Evolutionary conservation across 2,888 invertebrate genomes (phyloP).

Genomic region (Eumerus sabulonum): DNA sequence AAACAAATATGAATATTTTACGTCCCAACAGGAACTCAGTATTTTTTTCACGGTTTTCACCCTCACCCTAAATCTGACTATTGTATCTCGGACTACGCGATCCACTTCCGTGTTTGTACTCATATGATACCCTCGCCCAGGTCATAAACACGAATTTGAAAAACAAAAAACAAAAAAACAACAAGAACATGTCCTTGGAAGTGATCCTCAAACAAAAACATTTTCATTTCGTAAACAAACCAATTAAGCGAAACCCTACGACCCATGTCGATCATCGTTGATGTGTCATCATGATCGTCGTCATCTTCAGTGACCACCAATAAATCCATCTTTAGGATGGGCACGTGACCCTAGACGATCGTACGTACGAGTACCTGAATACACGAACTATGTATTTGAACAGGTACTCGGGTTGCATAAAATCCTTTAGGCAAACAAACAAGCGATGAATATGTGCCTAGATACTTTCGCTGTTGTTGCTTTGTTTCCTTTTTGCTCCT

Average conservation of each 20-base stretch:
- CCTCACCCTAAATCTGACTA: constrained; percentile 16
- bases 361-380: constrained; percentile 38
- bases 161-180: constrained; percentile 1
- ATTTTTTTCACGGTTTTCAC: constrained; percentile 1
- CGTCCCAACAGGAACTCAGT: constrained; percentile 5
- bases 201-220: constrained; percentile 21
- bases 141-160: not conserved
- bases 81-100: constrained; percentile 14
- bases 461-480: no score
- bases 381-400: constrained; percentile 53
- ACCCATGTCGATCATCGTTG: constrained; percentile 58
- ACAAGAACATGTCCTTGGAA: constrained; percentile 14
- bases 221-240: constrained; percentile 52
- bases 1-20: no score
- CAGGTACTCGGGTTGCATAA: constrained; percentile 63
- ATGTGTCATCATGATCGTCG: constrained; percentile 59
- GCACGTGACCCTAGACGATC: constrained; percentile 42
- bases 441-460: constrained; percentile 21
- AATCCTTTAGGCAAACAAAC: constrained; percentile 58
- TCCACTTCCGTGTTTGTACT: constrained; percentile 34
- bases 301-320: constrained; percentile 40
- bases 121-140: constrained; percentile 15
- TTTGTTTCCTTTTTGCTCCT: constrained; percentile 34
- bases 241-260: constrained; percentile 36
- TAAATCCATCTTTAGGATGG: constrained; percentile 19